phyloP scores from a whole-genome alignment of 2,113 vertebrate species.

The Hydropotes inermis region DNA sequence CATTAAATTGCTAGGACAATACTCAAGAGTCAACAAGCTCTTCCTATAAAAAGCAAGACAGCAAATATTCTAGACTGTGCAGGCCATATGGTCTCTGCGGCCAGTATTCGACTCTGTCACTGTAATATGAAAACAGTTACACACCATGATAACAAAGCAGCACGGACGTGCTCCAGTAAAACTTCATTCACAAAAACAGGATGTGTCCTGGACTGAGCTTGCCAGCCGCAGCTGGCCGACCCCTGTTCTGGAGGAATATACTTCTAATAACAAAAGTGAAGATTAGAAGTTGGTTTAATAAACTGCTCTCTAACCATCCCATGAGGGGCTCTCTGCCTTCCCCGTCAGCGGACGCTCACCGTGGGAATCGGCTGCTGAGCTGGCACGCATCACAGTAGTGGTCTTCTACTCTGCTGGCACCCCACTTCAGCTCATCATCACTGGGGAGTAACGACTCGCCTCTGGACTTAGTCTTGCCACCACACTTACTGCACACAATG shows the following conservation, averaged over 20 bases:
- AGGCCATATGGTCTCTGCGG: background rate
- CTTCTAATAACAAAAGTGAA: slow-evolving; percentile 12
- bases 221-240: background rate
- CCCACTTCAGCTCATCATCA: slow-evolving; percentile 90
- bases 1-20: background rate
- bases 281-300: background rate
- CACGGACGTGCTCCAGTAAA: background rate
- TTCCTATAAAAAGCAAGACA: background rate
- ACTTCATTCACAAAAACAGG: background rate
- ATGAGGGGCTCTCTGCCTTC: background rate
- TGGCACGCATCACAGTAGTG: slow-evolving; percentile 90
- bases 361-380: slow-evolving; percentile 91
- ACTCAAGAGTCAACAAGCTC: background rate
- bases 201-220: background rate
- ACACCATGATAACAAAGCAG: background rate
- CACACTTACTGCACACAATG: slow-evolving; percentile 88
- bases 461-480: slow-evolving; percentile 83
- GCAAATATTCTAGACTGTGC: background rate
- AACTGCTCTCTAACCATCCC: background rate
- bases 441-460: slow-evolving; percentile 81
- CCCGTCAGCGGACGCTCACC: slow-evolving; percentile 77
- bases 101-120: background rate
- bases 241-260: background rate
- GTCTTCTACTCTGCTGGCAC: slow-evolving; percentile 89
- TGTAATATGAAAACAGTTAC: background rate